Base-by-base conservation (phyloP, 2,113 vertebrate species). In the Turdus rufiventris region DNA sequence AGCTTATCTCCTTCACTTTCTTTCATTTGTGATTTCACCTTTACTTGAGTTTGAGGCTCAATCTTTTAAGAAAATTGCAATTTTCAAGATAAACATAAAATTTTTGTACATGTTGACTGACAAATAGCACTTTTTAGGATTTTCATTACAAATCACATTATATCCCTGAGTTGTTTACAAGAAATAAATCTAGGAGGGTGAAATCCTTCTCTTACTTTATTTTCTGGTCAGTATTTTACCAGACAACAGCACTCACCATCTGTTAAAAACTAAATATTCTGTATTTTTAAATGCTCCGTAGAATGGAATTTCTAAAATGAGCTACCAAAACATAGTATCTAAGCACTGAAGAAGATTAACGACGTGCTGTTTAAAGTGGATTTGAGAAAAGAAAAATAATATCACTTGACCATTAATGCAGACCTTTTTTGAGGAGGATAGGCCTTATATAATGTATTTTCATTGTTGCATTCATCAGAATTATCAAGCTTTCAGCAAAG, bases 391-490 rank as follows among this genome's bases (percentile, higher is more conserved):
- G 43, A 85, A 90, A 88, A 93, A 48, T 34, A 65, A 63, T 53
- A 83, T 68, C 19, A 47, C 8, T 60, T 92, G 65, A 81, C 33
- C 36, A 91, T 54, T 68, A 85, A 11, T 68, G 57, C 3, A 86
- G 77, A 80, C 3, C 5, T 71, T 96, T 78, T 53, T 53, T 76
- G 62, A 65, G 43, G 38, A 74, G 90, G 36, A 31, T 16, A 75
- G 45, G 15, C 25, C 76, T 70, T 63, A 56, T 68, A 60, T 45
- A 94, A 81, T 56, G 16, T 26, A 63, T 91, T 93, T 93, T 89
- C 61, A 86, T 76, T 96, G 54, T 89, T 96, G 36, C 14, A 51
- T 79, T 91, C 53, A 51, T 88, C 67, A 67, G 53, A 94, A 92
- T 81, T 74, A 84, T 48, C 89, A 86, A 40, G 34, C 53, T 93